A percentile compares a stretch with the other conserved stretches of the same genome.
Conservation (phyloP, 2,797 vertebrate genomes). For the Acanthurus leucopareius region DNA sequence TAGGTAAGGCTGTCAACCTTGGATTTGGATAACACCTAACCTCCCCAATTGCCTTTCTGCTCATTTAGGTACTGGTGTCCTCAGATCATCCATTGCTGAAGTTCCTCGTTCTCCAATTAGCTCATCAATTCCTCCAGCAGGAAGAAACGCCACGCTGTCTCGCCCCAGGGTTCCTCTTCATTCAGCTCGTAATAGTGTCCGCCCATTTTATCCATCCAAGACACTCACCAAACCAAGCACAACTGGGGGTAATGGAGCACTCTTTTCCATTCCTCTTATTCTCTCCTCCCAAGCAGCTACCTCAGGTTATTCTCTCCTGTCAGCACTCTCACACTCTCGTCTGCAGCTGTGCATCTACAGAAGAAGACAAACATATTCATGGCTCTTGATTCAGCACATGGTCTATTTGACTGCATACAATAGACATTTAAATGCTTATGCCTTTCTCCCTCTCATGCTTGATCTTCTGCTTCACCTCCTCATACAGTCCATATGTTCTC, state of each 20-base stretch:
- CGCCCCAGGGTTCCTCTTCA: conserved; percentile 55
- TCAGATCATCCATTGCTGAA: conserved; percentile 57
- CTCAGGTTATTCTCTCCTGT: conserved; percentile 42
- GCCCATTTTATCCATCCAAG: conserved; percentile 69
- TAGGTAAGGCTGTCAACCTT: conserved; percentile 57
- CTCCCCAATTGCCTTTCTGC: conserved; percentile 64
- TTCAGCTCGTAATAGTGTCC: conserved; percentile 55
- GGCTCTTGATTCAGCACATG: conserved; percentile 22
- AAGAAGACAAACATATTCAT: conserved; percentile 45
- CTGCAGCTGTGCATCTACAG: conserved; percentile 43
- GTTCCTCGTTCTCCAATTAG: conserved; percentile 70
- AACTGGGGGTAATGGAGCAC: conserved; percentile 76
- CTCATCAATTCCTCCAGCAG: conserved; percentile 64
- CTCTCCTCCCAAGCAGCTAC: conserved; percentile 37
- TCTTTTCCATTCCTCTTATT: conserved; percentile 40
- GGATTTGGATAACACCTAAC: conserved; percentile 52
- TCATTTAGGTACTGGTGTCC: conserved; percentile 74
- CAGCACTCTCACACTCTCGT: conserved; percentile 31
- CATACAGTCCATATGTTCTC: conserved; percentile 38
- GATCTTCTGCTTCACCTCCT: conserved; percentile 39
- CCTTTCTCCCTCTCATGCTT: neutral
- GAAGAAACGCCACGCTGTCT: conserved; percentile 66
- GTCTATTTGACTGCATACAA: conserved; percentile 17
- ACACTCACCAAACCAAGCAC: conserved; percentile 70
- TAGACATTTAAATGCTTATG: conserved; percentile 30